Percentiles rank a stretch among this genome's conserved stretches.
Conservation (phyloP, 2,797 vertebrate genomes). For the Danio kyathit region DNA sequence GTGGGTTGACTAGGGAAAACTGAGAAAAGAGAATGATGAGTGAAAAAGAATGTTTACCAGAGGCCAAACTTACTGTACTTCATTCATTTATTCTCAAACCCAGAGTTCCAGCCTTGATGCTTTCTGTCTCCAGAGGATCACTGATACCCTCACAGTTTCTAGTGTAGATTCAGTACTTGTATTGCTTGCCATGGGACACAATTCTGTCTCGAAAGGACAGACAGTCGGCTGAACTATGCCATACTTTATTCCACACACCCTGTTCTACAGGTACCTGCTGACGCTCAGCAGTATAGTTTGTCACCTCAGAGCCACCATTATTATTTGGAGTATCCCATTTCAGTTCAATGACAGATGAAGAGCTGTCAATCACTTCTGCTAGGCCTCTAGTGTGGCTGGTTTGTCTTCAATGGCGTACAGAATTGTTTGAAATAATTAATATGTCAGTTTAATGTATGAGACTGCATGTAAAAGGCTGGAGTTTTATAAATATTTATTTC, state of each 20-base stretch:
- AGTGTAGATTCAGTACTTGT: conserved; percentile 83
- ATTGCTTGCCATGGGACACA: conserved; percentile 81
- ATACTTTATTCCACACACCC: conserved; percentile 80
- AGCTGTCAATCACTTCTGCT: conserved; percentile 77
- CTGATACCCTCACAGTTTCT: conserved; percentile 79
- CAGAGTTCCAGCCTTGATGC: no score
- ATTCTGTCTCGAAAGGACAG: conserved; percentile 79
- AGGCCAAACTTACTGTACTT: no score
- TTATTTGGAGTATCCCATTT: conserved; percentile 83
- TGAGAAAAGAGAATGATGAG: conserved; percentile 48
- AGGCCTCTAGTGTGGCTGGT: conserved; percentile 83
- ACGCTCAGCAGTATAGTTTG: conserved; percentile 80
- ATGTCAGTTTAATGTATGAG: conserved; percentile 28
- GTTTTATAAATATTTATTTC: conserved; percentile 18
- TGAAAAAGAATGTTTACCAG: no score
- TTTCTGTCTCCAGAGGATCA: no score
- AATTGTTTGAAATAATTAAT: conserved; percentile 26
- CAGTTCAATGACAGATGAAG: conserved; percentile 76
- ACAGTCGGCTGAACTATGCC: conserved; percentile 72
- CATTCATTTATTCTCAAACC: no score
- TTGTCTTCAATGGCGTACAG: conserved; percentile 75
- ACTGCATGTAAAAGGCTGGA: neutral
- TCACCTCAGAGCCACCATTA: conserved; percentile 80
- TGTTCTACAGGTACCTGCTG: conserved; percentile 78
- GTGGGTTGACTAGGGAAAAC: conserved; percentile 81